Percentiles rank a stretch among this genome's conserved stretches.
These are phyloP conservation scores for Drosophila oshimai DNA, from an alignment of 1,140 invertebrate species.

Conservation along the genomic window DNA sequence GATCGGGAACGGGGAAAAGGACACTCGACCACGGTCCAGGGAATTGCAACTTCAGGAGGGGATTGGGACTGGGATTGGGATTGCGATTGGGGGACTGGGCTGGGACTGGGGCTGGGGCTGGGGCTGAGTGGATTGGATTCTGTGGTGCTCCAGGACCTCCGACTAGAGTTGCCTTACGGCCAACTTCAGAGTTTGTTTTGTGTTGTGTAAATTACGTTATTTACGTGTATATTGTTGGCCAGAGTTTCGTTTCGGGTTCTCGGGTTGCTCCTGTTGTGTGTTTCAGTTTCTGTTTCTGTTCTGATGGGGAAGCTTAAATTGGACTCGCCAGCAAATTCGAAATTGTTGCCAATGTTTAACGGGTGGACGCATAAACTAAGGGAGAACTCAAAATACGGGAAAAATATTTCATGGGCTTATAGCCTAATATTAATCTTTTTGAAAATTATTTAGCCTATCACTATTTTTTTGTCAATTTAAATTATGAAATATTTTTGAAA, in stretches of 20 bases:
- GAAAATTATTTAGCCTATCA: too few relatives aligned
- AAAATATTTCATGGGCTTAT: too few relatives aligned
- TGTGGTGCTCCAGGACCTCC: conserved; percentile 5
- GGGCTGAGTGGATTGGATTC: conserved; percentile 24
- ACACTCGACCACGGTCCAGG: conserved; percentile 70
- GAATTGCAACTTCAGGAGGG: conserved; percentile 10
- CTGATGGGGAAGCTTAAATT: conserved; percentile 31
- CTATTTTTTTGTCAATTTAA: too few relatives aligned
- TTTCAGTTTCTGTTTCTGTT: too few relatives aligned
- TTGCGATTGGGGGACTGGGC: background rate
- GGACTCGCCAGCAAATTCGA: conserved; percentile 15
- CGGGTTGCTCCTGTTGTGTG: conserved; percentile 33
- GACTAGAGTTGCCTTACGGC: conserved; percentile 49
- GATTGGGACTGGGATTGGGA: background rate
- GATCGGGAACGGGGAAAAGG: background rate
- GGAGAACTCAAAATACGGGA: background rate
- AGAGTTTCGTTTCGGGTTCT: conserved; percentile 21
- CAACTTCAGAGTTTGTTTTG: conserved; percentile 69
- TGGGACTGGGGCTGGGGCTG: too few relatives aligned
- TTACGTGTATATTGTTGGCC: conserved; percentile 63
- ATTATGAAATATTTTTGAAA: too few relatives aligned
- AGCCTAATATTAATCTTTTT: too few relatives aligned
- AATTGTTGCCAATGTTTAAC: conserved; percentile 18
- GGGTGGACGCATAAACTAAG: background rate
- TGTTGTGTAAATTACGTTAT: conserved; percentile 79